Evolutionary conservation across 2,888 invertebrate genomes (phyloP).

Genomic region (Mythimna albipuncta): DNA sequence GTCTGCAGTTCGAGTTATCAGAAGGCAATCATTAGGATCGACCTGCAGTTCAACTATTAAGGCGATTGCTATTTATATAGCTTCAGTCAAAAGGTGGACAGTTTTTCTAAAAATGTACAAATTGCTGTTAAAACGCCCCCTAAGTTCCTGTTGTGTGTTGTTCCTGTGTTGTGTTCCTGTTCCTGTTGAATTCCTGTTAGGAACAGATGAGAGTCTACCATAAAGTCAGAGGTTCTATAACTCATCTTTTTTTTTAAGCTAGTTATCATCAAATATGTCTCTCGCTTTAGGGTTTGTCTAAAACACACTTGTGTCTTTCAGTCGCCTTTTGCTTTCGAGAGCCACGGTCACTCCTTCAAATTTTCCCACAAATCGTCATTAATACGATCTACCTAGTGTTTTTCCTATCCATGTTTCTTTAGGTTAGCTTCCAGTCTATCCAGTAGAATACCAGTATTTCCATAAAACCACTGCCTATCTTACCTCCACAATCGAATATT

Average conservation of each 20-base stretch:
- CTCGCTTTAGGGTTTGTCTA: too few relatives aligned
- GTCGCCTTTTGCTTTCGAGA: too few relatives aligned
- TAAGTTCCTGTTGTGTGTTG: too few relatives aligned
- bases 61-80: neutral
- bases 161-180: too few relatives aligned
- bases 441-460: neutral
- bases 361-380: too few relatives aligned
- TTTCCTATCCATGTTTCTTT: neutral
- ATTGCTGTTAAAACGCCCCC: too few relatives aligned
- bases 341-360: too few relatives aligned
- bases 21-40: slow-evolving; percentile 17
- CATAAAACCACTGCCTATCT: neutral
- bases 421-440: neutral
- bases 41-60: slow-evolving; percentile 16
- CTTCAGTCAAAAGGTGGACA: neutral
- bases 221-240: neutral
- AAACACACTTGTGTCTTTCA: too few relatives aligned
- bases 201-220: neutral
- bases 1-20: slow-evolving; percentile 30
- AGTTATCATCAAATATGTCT: too few relatives aligned
- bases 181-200: neutral
- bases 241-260: too few relatives aligned
- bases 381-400: neutral
- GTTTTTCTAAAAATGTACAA: neutral
- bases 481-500: neutral